These are phyloP conservation scores for Nylanderia fulva DNA, from an alignment of 1,140 invertebrate species.

Conservation along the genomic window DNA sequence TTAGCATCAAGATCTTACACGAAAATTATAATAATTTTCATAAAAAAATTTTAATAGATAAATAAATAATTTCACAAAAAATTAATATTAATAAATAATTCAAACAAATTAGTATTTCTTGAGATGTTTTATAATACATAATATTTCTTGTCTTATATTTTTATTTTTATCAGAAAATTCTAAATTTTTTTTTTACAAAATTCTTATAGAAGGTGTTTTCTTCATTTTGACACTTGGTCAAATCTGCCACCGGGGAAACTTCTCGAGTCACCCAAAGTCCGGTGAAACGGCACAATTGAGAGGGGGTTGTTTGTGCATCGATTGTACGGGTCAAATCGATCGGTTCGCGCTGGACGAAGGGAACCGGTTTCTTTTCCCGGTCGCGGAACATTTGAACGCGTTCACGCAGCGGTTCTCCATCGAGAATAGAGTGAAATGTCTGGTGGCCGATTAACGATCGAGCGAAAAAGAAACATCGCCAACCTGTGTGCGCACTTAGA, in stretches of 20 bases:
- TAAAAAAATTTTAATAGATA: no score
- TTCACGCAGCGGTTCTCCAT: slow-evolving; percentile 71
- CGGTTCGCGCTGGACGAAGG: slow-evolving; percentile 58
- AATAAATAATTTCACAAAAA: no score
- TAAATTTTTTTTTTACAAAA: no score
- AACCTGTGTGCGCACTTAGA: slow-evolving; percentile 63
- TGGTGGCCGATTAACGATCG: slow-evolving; percentile 60
- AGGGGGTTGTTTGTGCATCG: slow-evolving; percentile 55
- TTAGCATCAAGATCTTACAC: no score
- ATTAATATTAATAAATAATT: no score
- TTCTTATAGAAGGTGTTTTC: no score
- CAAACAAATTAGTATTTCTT: no score
- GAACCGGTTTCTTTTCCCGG: slow-evolving; percentile 70
- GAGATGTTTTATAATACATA: no score
- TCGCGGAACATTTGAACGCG: slow-evolving; percentile 63
- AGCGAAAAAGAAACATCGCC: slow-evolving; percentile 42
- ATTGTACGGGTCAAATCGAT: slow-evolving; percentile 69
- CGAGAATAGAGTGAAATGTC: background rate
- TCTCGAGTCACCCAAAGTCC: slow-evolving; percentile 34
- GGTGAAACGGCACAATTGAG: slow-evolving; percentile 65
- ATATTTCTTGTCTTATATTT: no score
- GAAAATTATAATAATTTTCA: no score
- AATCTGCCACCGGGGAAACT: background rate
- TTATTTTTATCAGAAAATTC: no score
- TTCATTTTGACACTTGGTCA: slow-evolving; percentile 13